phyloP scores from a whole-genome alignment of 2,113 vertebrate species.

The Corythornis madagascariensis region DNA sequence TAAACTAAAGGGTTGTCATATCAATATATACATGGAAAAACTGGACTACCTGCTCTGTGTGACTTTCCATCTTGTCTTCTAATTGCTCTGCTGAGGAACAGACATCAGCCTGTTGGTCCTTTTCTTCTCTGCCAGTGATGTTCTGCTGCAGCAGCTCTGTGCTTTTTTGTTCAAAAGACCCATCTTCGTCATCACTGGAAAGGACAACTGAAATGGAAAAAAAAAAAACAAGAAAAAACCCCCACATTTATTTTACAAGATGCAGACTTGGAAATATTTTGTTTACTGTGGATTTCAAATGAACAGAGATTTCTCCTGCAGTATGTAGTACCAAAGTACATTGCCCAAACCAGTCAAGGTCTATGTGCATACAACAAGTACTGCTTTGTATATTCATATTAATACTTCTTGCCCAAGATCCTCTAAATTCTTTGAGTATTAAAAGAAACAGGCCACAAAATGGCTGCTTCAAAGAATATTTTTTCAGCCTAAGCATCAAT shows the following conservation, averaged over 20 bases:
- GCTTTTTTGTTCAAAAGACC: conserved; percentile 25
- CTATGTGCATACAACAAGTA: fast-evolving
- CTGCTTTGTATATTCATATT: neutral
- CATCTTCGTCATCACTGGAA: conserved; percentile 84
- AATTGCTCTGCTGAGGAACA: neutral
- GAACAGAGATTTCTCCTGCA: neutral
- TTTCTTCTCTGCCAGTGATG: conserved; percentile 1
- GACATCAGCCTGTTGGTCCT: conserved; percentile 4
- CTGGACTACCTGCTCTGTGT: conserved; percentile 54
- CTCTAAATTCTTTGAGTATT: neutral
- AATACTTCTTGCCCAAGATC: neutral
- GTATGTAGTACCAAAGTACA: neutral
- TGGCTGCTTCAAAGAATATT: neutral
- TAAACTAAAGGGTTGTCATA: neutral
- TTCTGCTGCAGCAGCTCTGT: conserved; percentile 21
- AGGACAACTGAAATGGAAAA: conserved; percentile 74
- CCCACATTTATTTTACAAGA: neutral
- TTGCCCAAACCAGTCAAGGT: neutral
- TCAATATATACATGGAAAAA: neutral
- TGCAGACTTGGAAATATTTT: neutral
- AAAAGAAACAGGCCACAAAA: neutral
- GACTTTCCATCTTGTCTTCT: neutral
- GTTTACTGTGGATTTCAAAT: neutral
- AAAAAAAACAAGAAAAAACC: too few relatives aligned
- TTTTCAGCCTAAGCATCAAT: neutral